phyloP scores from a whole-genome alignment of 2,888 invertebrate species.

The Listrodromus nycthemerus region DNA sequence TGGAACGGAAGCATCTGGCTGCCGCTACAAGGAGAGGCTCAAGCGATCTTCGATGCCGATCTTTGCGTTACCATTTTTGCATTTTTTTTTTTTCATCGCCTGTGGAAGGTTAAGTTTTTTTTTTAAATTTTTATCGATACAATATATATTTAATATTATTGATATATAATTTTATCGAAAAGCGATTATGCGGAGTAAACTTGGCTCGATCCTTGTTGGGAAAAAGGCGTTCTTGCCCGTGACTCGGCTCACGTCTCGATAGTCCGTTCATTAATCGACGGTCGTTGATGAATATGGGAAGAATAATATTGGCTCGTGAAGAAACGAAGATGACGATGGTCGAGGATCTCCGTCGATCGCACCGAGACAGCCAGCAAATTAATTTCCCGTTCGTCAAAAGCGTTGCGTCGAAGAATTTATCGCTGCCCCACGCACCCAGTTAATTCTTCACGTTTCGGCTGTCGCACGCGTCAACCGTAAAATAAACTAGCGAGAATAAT shows the following conservation, averaged over 20 bases:
- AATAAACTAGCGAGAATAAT: conserved; percentile 19
- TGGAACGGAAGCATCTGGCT: conserved; percentile 34
- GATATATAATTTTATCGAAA: too few species aligned
- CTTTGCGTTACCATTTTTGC: background rate
- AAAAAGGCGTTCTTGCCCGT: too few species aligned
- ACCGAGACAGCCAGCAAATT: conserved; percentile 59
- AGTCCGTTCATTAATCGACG: too few species aligned
- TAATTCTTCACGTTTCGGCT: conserved; percentile 9
- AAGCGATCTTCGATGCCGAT: conserved; percentile 19
- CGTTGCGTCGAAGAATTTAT: conserved; percentile 63
- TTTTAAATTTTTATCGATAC: too few species aligned
- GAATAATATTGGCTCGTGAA: too few species aligned
- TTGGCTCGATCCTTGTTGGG: too few species aligned
- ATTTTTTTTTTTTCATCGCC: too few species aligned
- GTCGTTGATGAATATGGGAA: too few species aligned
- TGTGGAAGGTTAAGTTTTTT: too few species aligned
- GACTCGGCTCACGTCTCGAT: too few species aligned
- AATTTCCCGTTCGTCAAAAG: conserved; percentile 64
- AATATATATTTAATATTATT: too few species aligned
- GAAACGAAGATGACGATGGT: background rate
- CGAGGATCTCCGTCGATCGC: background rate
- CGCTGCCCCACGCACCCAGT: conserved; percentile 17
- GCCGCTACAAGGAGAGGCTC: conserved; percentile 26
- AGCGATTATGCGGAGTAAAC: too few species aligned
- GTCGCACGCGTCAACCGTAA: conserved; percentile 10